Evolutionary conservation across 2,888 invertebrate species (phyloP).

Genomic region (Athrips mouffetella): DNA sequence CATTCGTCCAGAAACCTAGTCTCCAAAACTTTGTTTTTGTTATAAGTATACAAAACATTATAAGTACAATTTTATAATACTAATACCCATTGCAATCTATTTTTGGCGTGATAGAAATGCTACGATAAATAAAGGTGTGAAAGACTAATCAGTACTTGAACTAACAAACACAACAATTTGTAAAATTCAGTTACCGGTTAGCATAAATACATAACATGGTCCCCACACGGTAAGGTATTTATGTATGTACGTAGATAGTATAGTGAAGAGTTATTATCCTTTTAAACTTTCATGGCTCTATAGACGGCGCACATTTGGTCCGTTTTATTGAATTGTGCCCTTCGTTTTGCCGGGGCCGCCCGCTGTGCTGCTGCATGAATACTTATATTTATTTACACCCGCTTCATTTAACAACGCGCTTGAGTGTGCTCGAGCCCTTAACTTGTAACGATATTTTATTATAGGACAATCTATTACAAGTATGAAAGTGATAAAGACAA

Average conservation of each 20-base stretch:
- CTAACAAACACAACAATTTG: too few species aligned
- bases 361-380: slow-evolving; percentile 62
- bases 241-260: slow-evolving; percentile 14
- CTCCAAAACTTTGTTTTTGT: too few species aligned
- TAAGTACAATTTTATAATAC: too few species aligned
- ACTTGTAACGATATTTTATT: slow-evolving; percentile 46
- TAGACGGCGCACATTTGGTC: slow-evolving; percentile 39
- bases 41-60: too few species aligned
- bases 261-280: slow-evolving; percentile 23
- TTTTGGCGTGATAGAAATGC: too few species aligned
- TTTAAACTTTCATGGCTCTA: slow-evolving; percentile 13
- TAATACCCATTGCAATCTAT: too few species aligned
- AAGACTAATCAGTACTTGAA: too few species aligned
- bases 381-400: slow-evolving; percentile 77
- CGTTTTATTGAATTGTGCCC: slow-evolving; percentile 64
- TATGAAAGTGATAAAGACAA: neutral
- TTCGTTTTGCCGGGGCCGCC: slow-evolving; percentile 52
- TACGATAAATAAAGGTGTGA: too few species aligned
- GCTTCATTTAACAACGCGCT: slow-evolving; percentile 73
- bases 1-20: too few species aligned
- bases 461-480: slow-evolving; percentile 26
- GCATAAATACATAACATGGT: too few species aligned
- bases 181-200: too few species aligned
- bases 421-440: slow-evolving; percentile 55
- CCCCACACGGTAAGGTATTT: too few species aligned